Conservation (phyloP, 2,888 invertebrate species). For the Nesidiocoris tenuis region DNA sequence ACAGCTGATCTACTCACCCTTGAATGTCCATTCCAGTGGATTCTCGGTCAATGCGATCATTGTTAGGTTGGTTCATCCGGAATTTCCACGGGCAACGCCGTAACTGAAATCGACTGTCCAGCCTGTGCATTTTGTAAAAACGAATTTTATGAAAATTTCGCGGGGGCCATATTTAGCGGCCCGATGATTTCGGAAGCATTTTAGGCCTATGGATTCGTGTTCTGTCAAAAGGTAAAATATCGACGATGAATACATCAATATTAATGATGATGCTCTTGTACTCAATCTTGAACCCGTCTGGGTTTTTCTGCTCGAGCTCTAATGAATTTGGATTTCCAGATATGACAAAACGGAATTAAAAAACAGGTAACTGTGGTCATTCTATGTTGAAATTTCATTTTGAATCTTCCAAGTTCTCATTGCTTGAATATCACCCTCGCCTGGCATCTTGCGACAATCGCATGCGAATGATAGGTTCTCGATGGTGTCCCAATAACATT, state of each 20-base stretch:
- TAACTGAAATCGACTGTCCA: too few relatives aligned
- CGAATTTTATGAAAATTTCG: too few relatives aligned
- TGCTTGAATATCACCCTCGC: background rate
- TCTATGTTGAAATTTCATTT: background rate
- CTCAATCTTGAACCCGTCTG: too few relatives aligned
- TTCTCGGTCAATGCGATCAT: too few relatives aligned
- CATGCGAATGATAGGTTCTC: background rate
- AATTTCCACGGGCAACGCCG: background rate
- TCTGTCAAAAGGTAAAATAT: constrained; percentile 30
- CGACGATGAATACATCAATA: constrained; percentile 26
- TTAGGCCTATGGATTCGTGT: background rate
- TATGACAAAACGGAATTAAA: constrained; percentile 35
- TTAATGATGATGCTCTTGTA: background rate
- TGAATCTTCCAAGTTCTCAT: background rate
- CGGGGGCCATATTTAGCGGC: too few relatives aligned
- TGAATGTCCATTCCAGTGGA: too few relatives aligned
- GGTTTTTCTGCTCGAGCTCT: background rate
- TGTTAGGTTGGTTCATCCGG: too few relatives aligned
- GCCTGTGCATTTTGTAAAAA: too few relatives aligned
- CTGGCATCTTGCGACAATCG: background rate
- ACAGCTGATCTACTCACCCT: too few relatives aligned
- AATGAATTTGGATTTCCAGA: constrained; percentile 21
- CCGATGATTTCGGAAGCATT: too few relatives aligned
- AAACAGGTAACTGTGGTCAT: constrained; percentile 14
- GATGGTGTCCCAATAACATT: background rate